Base-by-base conservation (phyloP, 1,140 invertebrate species). In the Ceratoteleas bidentatus region DNA sequence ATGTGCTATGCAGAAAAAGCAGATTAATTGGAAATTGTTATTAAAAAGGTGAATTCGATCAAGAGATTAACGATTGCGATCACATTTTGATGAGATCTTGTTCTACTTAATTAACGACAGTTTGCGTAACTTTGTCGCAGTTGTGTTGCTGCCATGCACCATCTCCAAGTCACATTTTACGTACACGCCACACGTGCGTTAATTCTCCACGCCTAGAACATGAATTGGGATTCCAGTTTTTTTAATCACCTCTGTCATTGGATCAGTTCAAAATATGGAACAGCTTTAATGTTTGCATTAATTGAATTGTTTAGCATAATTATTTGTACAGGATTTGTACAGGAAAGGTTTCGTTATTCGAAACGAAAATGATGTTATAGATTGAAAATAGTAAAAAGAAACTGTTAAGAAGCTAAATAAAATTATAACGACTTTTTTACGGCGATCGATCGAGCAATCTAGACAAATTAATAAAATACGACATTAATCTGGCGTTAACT, bases 151-250 rank as follows among this genome's bases (percentile, higher is more conserved):
- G 60, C 50, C 60, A 62, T 36, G 47, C 32, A 34, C 47, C 60
- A 52, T 50, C 60, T 62, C 60, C 16, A 62, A 62, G 60, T 62
- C 47, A 62, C 60, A 62, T 50, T 62, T 50, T 62, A 62, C 60
- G 47, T 61, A 47, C 58, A 61, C 24, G 58, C 40, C 36, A 24
- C 36, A 58, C 45, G 56, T 58, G 56, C 56, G 56, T 58, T 58
- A 47, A 61, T 61, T 33, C 40, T 61, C 58, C 11, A 11, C 58
- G 58, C 24, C 58, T 61, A 33, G 3, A 11, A 49, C 40, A 45
- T 16, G 38, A 15, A 34, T 40, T 61, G 13, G 34, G 14, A 33
- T 40, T 40, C 24, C 24, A 4, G 54, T 34, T 57, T 57, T 56
- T 57, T 57, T 15, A 3, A 57, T 14, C 7, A 15, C 7, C 9